These are phyloP conservation scores for Porphyrio hochstetteri DNA, from an alignment of 2,113 vertebrate genomes.

Conservation along the genomic window DNA sequence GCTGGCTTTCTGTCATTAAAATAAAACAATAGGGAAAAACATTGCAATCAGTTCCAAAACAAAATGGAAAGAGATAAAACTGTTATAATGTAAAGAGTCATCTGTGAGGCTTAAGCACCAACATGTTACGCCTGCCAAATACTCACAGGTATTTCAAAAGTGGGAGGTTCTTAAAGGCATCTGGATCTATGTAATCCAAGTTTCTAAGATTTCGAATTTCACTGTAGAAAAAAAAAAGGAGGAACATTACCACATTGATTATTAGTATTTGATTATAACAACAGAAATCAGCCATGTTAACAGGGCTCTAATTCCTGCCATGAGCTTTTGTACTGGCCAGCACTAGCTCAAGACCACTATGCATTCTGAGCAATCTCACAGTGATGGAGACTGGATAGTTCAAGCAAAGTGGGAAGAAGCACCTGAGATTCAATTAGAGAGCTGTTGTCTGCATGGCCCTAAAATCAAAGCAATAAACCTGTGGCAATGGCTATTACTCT, in stretches of 20 bases:
- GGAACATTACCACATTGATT: background rate
- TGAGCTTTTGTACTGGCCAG: background rate
- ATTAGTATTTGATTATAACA: background rate
- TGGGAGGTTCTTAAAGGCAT: conserved; percentile 89
- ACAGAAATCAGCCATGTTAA: background rate
- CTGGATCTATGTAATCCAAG: conserved; percentile 83
- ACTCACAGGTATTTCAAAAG: conserved; percentile 94
- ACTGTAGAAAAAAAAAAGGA: conserved; percentile 75
- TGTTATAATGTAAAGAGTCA: background rate
- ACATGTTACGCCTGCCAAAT: conserved; percentile 70
- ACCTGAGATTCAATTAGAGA: background rate
- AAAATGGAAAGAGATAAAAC: background rate
- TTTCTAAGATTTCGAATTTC: conserved; percentile 92
- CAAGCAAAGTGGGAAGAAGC: background rate
- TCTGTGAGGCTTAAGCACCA: background rate
- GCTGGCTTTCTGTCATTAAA: background rate
- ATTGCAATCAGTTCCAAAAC: background rate
- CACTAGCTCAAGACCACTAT: background rate
- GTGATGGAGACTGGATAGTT: background rate
- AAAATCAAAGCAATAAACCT: background rate
- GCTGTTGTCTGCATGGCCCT: background rate
- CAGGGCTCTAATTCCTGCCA: background rate
- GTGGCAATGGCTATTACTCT: background rate
- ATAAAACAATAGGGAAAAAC: background rate
- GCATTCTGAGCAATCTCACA: background rate